phyloP scores from a whole-genome alignment of 2,888 invertebrate species.

The Calameuta idolon region DNA sequence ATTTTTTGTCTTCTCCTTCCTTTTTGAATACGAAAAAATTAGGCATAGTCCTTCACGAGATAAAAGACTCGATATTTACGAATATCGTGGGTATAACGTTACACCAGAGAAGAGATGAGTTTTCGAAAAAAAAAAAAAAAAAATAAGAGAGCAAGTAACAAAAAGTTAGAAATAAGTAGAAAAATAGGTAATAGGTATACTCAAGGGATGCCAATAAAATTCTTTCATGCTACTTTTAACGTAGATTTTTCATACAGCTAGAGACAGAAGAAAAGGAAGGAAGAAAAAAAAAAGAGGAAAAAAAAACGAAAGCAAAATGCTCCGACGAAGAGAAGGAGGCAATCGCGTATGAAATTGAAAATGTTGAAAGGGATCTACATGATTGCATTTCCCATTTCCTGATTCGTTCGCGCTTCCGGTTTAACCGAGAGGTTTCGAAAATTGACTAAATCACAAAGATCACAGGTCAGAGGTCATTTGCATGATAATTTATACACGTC shows the following conservation, averaged over 20 bases:
- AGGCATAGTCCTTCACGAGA: neutral
- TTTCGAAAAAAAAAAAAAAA: neutral
- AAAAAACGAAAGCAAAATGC: neutral
- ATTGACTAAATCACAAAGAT: neutral
- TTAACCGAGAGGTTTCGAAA: neutral
- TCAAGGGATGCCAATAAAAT: neutral
- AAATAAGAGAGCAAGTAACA: neutral
- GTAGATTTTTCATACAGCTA: neutral
- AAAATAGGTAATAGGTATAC: neutral
- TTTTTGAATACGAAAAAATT: neutral
- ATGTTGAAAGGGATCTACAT: neutral
- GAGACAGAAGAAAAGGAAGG: neutral
- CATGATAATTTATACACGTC: neutral
- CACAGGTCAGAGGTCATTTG: neutral
- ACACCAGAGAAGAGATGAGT: neutral
- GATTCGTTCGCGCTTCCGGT: neutral
- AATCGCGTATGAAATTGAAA: neutral
- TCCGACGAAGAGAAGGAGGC: neutral
- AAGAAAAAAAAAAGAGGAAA: neutral
- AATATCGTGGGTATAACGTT: too few relatives aligned
- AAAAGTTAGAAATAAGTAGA: neutral
- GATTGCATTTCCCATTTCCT: neutral
- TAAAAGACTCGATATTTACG: too few relatives aligned
- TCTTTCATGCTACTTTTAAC: neutral
- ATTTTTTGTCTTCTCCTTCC: too few relatives aligned